phyloP scores from a whole-genome alignment of 1,140 invertebrate species.

The Radopholus similis region DNA sequence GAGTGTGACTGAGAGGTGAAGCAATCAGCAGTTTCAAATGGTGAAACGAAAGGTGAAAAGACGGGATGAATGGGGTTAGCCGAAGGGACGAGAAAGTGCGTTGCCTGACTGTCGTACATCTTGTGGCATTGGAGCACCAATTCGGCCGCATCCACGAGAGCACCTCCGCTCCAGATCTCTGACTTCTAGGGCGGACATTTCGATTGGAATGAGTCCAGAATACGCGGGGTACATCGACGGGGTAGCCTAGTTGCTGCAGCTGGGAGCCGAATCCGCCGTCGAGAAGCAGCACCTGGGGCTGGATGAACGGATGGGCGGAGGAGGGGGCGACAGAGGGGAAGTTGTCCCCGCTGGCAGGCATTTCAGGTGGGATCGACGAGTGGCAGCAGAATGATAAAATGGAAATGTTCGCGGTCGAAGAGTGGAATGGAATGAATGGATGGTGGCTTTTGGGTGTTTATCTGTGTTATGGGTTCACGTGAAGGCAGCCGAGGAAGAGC shows the following conservation, averaged over 20 bases:
- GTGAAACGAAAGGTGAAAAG: neutral
- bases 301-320: neutral
- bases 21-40: neutral
- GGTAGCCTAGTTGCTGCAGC: constrained; percentile 25
- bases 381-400: neutral
- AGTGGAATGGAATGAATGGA: no score
- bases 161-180: constrained; percentile 29
- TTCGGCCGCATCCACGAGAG: constrained; percentile 22
- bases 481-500: no score
- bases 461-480: no score
- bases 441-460: no score
- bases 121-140: constrained; percentile 14
- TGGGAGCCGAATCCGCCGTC: constrained; percentile 24
- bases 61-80: neutral
- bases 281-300: constrained; percentile 1
- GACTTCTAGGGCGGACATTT: constrained; percentile 3
- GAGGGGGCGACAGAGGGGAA: neutral
- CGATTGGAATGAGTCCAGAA: neutral
- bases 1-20: neutral
- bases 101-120: neutral
- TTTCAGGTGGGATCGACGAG: neutral
- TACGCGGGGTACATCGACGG: constrained; percentile 20
- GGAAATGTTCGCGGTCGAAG: no score
- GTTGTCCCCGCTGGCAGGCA: neutral
- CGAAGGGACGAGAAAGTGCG: neutral